phyloP scores from a whole-genome alignment of 2,888 invertebrate genomes.

The Ametastegia equiseti region DNA sequence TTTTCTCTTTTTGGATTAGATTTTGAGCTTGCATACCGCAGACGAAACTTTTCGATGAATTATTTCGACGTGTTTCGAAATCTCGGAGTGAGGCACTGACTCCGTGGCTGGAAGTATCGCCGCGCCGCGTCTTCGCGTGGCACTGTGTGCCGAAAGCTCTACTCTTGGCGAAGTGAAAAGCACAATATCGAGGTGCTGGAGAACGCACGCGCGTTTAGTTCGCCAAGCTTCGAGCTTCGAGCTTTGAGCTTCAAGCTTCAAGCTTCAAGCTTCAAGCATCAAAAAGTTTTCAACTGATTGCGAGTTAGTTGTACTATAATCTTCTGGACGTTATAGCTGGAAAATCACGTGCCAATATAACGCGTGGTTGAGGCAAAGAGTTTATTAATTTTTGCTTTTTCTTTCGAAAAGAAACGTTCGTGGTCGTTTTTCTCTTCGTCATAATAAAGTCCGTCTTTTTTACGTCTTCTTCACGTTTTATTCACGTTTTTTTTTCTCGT shows the following conservation, averaged over 20 bases:
- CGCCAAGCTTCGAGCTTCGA: background rate
- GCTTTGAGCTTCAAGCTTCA: background rate
- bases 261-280: background rate
- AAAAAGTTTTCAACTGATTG: background rate
- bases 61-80: background rate
- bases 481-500: background rate
- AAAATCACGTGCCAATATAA: background rate
- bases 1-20: background rate
- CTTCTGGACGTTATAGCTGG: background rate
- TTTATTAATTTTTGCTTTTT: background rate
- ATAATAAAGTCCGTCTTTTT: background rate
- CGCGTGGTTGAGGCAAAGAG: background rate
- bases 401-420: too few relatives aligned
- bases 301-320: background rate
- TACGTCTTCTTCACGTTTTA: background rate
- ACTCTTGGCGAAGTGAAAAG: background rate
- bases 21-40: too few relatives aligned
- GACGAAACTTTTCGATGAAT: background rate
- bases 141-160: slow-evolving; percentile 1
- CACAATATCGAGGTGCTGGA: background rate
- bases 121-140: slow-evolving; percentile 44
- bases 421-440: background rate
- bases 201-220: slow-evolving; percentile 27
- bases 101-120: background rate
- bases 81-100: background rate